phyloP scores from a whole-genome alignment of 1,140 invertebrate species.

The Meloidogyne chitwoodi region DNA sequence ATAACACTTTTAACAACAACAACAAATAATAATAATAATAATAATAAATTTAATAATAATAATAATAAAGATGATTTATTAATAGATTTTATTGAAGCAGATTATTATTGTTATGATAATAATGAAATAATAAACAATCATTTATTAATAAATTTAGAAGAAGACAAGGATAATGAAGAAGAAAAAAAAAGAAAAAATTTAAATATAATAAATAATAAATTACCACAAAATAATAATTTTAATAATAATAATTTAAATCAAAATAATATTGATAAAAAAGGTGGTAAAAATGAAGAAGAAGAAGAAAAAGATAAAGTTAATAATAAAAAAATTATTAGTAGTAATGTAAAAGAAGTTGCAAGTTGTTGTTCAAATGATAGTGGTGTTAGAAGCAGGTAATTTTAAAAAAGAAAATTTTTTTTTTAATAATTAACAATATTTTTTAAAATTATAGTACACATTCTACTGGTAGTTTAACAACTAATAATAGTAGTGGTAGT shows the following conservation, averaged over 20 bases:
- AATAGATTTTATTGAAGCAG: constrained; percentile 10
- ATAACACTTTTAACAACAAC: not conserved
- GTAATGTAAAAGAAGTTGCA: not conserved
- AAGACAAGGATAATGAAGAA: not conserved
- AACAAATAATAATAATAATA: not conserved
- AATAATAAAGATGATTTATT: not conserved
- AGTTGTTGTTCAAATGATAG: constrained; percentile 17
- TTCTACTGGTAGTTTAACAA: constrained; percentile 15
- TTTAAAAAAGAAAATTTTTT: not conserved
- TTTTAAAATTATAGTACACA: not conserved
- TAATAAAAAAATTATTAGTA: not conserved
- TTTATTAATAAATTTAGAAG: too few relatives aligned
- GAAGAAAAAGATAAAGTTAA: not conserved
- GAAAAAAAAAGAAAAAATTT: too few relatives aligned
- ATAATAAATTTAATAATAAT: not conserved
- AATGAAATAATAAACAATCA: too few relatives aligned
- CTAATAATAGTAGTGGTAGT: not conserved
- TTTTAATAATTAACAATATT: too few relatives aligned
- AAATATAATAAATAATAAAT: too few relatives aligned
- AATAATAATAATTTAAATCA: too few relatives aligned
- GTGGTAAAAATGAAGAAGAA: not conserved
- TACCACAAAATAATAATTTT: too few relatives aligned
- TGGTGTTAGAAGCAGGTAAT: constrained; percentile 14
- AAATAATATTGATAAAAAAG: not conserved
- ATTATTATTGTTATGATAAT: not conserved